Percentiles rank a stretch among this genome's conserved stretches.
phyloP scores from a whole-genome alignment of 2,888 invertebrate genomes.

The Charanyca ferruginea region DNA sequence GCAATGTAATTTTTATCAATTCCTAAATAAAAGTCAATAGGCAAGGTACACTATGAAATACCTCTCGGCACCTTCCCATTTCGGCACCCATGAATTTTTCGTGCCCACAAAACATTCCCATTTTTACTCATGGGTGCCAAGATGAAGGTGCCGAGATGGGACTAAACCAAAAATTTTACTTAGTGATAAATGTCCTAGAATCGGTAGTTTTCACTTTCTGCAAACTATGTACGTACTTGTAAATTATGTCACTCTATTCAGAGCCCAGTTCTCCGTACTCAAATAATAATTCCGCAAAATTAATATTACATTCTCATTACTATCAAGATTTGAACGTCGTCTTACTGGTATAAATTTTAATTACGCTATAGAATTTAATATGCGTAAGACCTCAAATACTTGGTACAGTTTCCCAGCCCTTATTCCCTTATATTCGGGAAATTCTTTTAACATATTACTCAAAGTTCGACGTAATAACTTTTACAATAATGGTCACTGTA shows the following conservation, averaged over 20 bases:
- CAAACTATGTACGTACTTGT: slow-evolving; percentile 17
- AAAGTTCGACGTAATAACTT: slow-evolving; percentile 39
- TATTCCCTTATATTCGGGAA: slow-evolving; percentile 25
- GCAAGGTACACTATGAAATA: too few relatives aligned
- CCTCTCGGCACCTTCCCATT: too few relatives aligned
- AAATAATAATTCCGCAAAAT: slow-evolving; percentile 43
- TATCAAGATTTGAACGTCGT: slow-evolving; percentile 18
- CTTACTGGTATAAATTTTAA: slow-evolving; percentile 54
- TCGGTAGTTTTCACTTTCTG: not conserved
- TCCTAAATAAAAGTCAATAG: too few relatives aligned
- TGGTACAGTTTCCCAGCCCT: slow-evolving; percentile 46
- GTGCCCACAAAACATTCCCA: too few relatives aligned
- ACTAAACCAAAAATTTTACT: not conserved
- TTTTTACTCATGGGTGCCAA: too few relatives aligned
- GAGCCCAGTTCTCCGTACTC: slow-evolving; percentile 3
- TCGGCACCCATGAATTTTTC: too few relatives aligned
- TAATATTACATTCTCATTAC: slow-evolving; percentile 43
- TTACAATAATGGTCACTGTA: slow-evolving; percentile 30
- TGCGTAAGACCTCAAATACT: slow-evolving; percentile 60
- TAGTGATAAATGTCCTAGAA: not conserved
- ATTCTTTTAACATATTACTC: slow-evolving; percentile 47
- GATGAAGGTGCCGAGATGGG: too few relatives aligned
- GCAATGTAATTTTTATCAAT: too few relatives aligned
- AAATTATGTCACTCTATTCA: slow-evolving; percentile 3
- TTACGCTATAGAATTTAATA: slow-evolving; percentile 63